phyloP scores from a whole-genome alignment of 2,888 invertebrate genomes.

The Tridacna crocea region DNA sequence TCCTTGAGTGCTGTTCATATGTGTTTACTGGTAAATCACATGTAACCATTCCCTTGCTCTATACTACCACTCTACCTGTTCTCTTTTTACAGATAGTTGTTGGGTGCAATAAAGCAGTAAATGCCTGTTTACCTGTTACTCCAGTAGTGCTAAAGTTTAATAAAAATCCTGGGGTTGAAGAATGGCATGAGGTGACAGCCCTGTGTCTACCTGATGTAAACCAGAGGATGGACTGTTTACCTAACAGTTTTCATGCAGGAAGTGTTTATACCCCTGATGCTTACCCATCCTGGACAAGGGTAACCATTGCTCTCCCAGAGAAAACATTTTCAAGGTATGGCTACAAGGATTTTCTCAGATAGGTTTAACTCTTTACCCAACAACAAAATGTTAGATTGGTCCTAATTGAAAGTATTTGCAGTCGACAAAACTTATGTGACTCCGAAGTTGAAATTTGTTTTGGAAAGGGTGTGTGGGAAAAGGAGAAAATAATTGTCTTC shows the following conservation, averaged over 20 bases:
- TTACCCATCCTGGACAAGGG: constrained; percentile 81
- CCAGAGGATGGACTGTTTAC: constrained; percentile 81
- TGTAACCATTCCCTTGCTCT: no score
- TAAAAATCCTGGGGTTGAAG: constrained; percentile 80
- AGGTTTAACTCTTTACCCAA: no score
- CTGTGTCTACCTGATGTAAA: constrained; percentile 81
- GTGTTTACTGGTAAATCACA: no score
- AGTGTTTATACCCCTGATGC: constrained; percentile 80
- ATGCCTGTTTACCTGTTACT: constrained; percentile 75
- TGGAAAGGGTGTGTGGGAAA: neutral
- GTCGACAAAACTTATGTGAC: no score
- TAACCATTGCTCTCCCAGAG: constrained; percentile 82
- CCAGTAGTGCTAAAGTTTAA: constrained; percentile 81
- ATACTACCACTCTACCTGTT: neutral
- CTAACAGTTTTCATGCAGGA: constrained; percentile 81
- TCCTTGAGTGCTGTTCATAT: no score
- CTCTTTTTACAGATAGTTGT: constrained; percentile 79
- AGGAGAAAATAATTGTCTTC: neutral
- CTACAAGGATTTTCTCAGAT: no score
- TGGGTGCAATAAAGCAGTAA: constrained; percentile 79
- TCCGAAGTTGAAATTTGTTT: neutral
- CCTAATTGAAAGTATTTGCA: no score
- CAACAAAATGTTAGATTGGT: no score
- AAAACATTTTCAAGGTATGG: constrained; percentile 83
- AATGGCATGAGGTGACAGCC: constrained; percentile 82